These are phyloP conservation scores for Dendrocopos noguchii DNA, from an alignment of 2,113 vertebrate species.

Conservation along the genomic window DNA sequence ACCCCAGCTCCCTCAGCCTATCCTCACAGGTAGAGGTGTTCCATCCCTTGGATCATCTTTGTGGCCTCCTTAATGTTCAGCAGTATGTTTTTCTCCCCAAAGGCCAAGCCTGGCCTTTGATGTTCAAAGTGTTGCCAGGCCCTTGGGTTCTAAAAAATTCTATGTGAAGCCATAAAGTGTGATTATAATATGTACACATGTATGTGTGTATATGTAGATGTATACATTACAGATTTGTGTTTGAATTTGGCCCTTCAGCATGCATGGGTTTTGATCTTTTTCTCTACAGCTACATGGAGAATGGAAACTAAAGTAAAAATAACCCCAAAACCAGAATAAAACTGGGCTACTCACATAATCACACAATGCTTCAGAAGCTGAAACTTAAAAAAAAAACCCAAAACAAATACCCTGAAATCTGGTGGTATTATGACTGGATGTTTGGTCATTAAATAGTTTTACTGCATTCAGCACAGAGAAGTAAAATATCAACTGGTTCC, in stretches of 20 bases:
- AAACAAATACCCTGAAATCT: not conserved
- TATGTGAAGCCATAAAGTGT: not conserved
- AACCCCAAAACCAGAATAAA: not conserved
- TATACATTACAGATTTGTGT: not conserved
- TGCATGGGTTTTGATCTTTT: not conserved
- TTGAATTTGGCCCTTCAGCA: not conserved
- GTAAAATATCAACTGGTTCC: not conserved
- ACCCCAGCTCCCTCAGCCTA: too few species aligned
- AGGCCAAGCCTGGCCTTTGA: not conserved
- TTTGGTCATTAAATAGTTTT: not conserved
- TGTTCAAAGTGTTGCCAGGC: not conserved
- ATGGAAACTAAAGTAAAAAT: not conserved
- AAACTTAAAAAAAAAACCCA: not conserved
- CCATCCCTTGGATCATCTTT: too few species aligned
- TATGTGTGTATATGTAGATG: rapidly evolving
- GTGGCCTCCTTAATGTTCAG: not conserved
- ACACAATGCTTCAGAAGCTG: not conserved
- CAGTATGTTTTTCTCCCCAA: not conserved
- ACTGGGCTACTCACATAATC: not conserved
- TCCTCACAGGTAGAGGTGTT: too few species aligned
- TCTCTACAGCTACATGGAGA: not conserved
- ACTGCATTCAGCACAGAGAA: not conserved
- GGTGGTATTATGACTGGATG: not conserved
- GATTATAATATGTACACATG: not conserved
- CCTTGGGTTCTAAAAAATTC: not conserved